Evolutionary conservation across 2,888 invertebrate genomes (phyloP), one percentile per base, ranked within the genome.

Genomic region (Entomobrya multifasciata): DNA sequence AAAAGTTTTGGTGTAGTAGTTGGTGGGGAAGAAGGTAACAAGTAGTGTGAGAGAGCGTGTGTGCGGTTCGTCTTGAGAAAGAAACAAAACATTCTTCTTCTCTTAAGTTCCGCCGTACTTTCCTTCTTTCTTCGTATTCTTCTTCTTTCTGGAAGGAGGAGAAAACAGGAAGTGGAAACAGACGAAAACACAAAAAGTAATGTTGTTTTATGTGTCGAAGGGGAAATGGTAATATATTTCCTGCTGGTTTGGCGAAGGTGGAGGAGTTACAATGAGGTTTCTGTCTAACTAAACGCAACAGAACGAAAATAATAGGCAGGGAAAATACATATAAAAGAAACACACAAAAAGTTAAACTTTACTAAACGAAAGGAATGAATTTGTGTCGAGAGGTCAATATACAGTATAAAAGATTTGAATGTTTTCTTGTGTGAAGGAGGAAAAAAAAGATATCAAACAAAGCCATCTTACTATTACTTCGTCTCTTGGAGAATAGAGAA

Each of bases 171-270:
- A 85, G 79, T 62, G 60, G 76, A 79, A 79, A 74, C 47, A 78
- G 84, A 49, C 15, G 78, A 84, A 74, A 65, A 70, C 76, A 83
- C 62, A 85, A 79, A 74, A 84, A 86, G 44, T 47, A 76, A 72
- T 80, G 80, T 86, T 86, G 86, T 86, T 86, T 86, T 86, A 86
- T 86, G 86, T 86, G 86, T 86, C 86, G 86, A 86, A 80, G 86
- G 86, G 86, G 86, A 86, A 86, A 80, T 86, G 80, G 80, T 86
- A 86, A 86, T 86, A 86, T 86, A 86, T 86, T 86, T 86, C 86
- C 79, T 74, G 36, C 70, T 79, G 79, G 47, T 70, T 44, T 47
- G 44, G 70, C 44, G 25, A 20, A 20, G 13, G 41, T 44, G 22
- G 22, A 22, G 4, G 44, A 44, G 1, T 3, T 1, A 25, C 70